These are phyloP conservation scores for Loris lydekkerianus DNA, from an alignment of 2,797 vertebrate species.

Conservation along the genomic window DNA sequence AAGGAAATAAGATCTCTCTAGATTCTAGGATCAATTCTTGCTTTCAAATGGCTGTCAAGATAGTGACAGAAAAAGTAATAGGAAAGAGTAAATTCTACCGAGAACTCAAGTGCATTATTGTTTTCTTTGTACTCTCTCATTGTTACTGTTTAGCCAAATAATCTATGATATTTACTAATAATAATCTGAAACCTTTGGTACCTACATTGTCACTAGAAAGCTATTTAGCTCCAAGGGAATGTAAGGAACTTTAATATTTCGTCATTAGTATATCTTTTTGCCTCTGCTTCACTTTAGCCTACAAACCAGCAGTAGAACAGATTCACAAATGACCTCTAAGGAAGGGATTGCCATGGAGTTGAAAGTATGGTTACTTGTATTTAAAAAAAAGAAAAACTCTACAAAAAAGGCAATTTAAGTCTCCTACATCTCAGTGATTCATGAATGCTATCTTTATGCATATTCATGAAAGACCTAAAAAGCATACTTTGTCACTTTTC, in stretches of 20 bases:
- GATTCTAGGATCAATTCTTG: background rate
- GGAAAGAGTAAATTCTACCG: background rate
- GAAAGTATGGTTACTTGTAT: constrained; percentile 50
- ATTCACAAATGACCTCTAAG: constrained; percentile 82
- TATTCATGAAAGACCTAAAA: constrained; percentile 81
- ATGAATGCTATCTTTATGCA: constrained; percentile 82
- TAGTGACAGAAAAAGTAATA: background rate
- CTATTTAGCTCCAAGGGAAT: background rate
- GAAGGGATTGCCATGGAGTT: constrained; percentile 73
- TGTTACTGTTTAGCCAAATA: constrained; percentile 32
- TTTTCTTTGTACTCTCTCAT: background rate
- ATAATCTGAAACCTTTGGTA: background rate
- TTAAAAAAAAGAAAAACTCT: background rate
- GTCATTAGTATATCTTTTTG: background rate
- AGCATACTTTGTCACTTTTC: constrained; percentile 76
- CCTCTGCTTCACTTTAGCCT: constrained; percentile 59
- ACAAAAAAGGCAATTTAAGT: constrained; percentile 79
- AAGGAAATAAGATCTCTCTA: constrained; percentile 34
- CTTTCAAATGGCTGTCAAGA: background rate
- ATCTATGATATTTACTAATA: constrained; percentile 46
- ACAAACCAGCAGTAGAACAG: background rate
- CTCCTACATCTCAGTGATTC: constrained; percentile 84
- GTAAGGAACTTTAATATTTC: constrained; percentile 50
- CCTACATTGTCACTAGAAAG: constrained; percentile 4
- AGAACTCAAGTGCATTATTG: background rate